Base-by-base conservation (phyloP, 2,888 invertebrate species). In the Ophion costatus region DNA sequence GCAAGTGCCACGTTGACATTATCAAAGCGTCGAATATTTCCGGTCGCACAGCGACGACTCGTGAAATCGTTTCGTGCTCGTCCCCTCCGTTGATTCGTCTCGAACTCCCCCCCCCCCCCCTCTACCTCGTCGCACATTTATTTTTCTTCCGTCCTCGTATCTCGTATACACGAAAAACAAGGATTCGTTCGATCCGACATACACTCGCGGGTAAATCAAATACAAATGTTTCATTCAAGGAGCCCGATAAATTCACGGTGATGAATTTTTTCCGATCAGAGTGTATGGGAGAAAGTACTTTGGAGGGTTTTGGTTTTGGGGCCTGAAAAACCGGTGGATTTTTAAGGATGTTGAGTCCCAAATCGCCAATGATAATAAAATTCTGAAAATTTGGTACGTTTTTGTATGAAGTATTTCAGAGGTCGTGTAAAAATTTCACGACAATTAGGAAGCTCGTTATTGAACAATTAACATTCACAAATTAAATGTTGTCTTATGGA, bases 11-110 rank as follows among this genome's bases (percentile, higher is more conserved):
- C 82, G 82, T 69, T 84, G 84, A 77, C 80, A 86, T 84, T 84
- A 86, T 86, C 86, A 78, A 84, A 75, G 73, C 29, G 56, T 69
- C 14, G 38, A 79, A 80, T 80, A 74, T 73, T 81, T 84, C 77
- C 83, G 74, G 67, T 79, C 56, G 67, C 24, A 79, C 22, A 56
- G 24, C 63, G 80, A 75, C 64, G 42, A 20, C 66, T 63, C 57
- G 45, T 64, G 33, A 45, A 59, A 80, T 67, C 57, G 59, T 42
- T 45, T 71, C 57, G 42, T 66, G 69, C 22, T 24, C 61, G 77
- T 51, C 24, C 22, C 17, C 57, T 51, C 70, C 51, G 22, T 51
- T 24, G 64, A 70, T 57, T 63, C n/a, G 20, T 77, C 71, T 38
- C 17, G 2, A 57, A 57, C 17, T 10, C 14, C 29, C 2, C n/a